Base-by-base conservation (phyloP, 2,888 invertebrate genomes). In the Fabriciana adippe region DNA sequence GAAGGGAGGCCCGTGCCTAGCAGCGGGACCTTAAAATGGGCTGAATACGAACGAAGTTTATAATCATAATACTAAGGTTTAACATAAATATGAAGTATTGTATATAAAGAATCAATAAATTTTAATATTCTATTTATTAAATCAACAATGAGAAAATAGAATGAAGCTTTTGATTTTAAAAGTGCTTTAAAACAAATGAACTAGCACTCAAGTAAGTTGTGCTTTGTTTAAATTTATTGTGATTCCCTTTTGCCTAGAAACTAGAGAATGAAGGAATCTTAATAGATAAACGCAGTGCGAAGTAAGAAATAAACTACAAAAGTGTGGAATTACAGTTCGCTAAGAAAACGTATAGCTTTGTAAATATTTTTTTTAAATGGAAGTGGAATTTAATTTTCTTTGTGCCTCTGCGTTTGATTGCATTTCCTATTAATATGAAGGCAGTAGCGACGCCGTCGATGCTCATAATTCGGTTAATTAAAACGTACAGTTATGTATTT, bases 351-450 rank as follows among this genome's bases (percentile, higher is more conserved):
- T 47, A 59, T 54, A 47, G 65, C 54, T 59, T 15, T 59, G 53
- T 16, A 18, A 59, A 59, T n/a, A n/a, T 47, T 59, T 54, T 14
- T 59, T 47, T 54, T 47, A 65, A 54, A 59, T 47, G 16, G 45
- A 53, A 5, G 6, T n/a, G 47, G 65, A 65, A 59, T 65, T 65
- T 65, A 31, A 65, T 65, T 59, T 47, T 18, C 15, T 65, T 54
- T 59, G 57, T 65, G 26, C 65, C n/a, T 50, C 16, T 59, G 59
- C 26, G 26, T 59, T 59, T 54, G 65, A 65, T 65, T 65, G 53
- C 54, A 59, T 59, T 65, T 45, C 31, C 45, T 53, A 53, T 59
- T 59, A 65, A 59, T 48, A 47, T 53, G 47, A 31, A n/a, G 35
- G 1, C 35, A 41, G 35, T 8, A 59, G 65, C 15, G 65, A 21